Base-by-base conservation (phyloP, 2,797 vertebrate genomes). In the Amblyopsis hoosieri region DNA sequence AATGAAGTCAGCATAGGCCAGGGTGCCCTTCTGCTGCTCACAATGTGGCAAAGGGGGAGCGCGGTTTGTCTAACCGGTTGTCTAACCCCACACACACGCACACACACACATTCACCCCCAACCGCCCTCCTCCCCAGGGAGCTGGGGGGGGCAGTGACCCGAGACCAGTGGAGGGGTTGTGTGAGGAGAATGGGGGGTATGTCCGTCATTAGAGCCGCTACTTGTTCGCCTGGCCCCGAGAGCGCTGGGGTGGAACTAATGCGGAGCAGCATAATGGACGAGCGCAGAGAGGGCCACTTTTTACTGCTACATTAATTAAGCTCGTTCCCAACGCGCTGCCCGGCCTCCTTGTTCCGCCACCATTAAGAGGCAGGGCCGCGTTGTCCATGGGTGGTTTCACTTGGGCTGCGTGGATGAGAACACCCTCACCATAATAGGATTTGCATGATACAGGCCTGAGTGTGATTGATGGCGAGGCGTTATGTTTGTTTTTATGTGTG, bases 221-320 rank as follows among this genome's bases (percentile, higher is more conserved):
- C 92, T 91, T 92, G 90, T 87, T 90, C 80, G 23, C 33, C 76
- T 65, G 70, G 75, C 89, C 91, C 63, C 74, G 83, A 75, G 87
- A 64, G 79, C 89, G 66, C 85, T 74, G 52, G 78, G 81, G 93
- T 87, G 74, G 92, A 94, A 94, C 94, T 94, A 93, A 96, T 94
- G 89, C 87, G 85, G 85, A 80, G 62, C 72, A 85, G 64, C 86
- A 88, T 85, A 88, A 80, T 61, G 90, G 90, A 92, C 87, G 82
- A 70, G 81, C 80, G 83, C 91, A 93, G 90, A 89, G 87, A 93
- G 90, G 90, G 87, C 76, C 89, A 61, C 90, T 84, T 85, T 94
- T 94, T 94, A 92, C 87, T 91, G 92, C 90, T 92, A 94, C 93
- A 93, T 95, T 94, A 95, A 96, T 96, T 94, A 94, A 94, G 87